Evolutionary conservation across 2,113 vertebrate species (phyloP), one percentile per base, ranked within the genome.

Genomic region (Pollimyrus isidori): DNA sequence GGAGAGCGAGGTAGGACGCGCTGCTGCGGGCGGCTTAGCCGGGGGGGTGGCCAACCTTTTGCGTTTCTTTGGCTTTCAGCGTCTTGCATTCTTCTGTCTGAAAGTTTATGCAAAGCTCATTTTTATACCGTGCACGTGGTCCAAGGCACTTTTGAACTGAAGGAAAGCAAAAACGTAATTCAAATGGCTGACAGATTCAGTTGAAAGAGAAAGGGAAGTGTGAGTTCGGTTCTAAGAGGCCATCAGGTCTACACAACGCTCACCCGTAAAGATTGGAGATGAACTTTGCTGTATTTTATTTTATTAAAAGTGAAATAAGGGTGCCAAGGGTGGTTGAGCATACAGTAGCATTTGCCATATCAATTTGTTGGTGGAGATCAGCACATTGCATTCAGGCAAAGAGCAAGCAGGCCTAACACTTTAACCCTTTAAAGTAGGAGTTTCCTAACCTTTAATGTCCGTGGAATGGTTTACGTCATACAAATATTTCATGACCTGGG

Each of bases 1-100:
- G 96, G 96, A 96, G 91, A 91, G 90, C 3, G 96, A 96, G 96
- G 96, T 96, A 95, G 89, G 94, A 17, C 45, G 3, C 45, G n/a
- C 7, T 10, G 7, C 21, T 10, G 3, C 2, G 11, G 83, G 5
- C 7, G 13, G 52, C 35, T 26, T 42, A 10, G 69, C 26, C 26
- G 1, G 69, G 26, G 10, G 5, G 5, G 30, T 1, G 30, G 26
- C 30, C 2, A 7, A 11, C 26, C 69, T 35, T 35, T 39, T 89
- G 53, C 30, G 39, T 7, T 46, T n/a, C 49, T 48, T 21, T 48
- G 26, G 49, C 49, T 11, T 86, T 87, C 23, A 15, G 53, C 39
- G 1, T 39, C 11, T 69, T 46, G 21, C 19, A 9, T 89, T 86
- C 45, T 58, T 26, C 23, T n/a, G 49, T 35, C 48, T 86, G 45